Percentiles rank a stretch among this genome's conserved stretches.
phyloP scores from a whole-genome alignment of 1,140 invertebrate species.

The Colletes latitarsis region DNA sequence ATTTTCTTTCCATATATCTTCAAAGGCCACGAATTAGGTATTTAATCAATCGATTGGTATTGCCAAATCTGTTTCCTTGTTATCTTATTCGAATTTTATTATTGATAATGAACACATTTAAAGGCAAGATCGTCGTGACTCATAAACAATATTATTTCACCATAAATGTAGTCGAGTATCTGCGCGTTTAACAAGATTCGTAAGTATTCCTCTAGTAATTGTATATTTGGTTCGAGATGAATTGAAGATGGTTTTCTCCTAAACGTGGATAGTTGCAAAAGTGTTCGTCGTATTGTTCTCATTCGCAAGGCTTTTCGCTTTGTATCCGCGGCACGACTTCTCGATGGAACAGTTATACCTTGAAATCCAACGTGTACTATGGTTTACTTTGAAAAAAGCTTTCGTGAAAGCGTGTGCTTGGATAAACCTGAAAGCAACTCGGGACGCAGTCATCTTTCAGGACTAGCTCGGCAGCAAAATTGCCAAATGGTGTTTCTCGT shows the following conservation, averaged over 20 bases:
- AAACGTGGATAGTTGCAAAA: neutral
- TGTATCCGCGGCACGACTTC: neutral
- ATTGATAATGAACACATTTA: too few relatives aligned
- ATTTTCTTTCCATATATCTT: too few relatives aligned
- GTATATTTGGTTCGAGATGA: neutral
- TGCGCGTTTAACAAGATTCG: too few relatives aligned
- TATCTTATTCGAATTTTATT: too few relatives aligned
- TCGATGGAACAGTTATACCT: conserved; percentile 1
- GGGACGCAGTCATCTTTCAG: conserved; percentile 54
- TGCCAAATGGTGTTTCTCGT: conserved; percentile 50
- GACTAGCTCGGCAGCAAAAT: conserved; percentile 56
- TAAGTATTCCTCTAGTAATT: too few relatives aligned
- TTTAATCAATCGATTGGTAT: neutral
- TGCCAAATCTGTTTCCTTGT: too few relatives aligned
- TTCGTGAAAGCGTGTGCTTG: conserved; percentile 54
- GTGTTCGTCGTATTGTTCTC: neutral
- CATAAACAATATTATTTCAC: too few relatives aligned
- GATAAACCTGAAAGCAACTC: conserved; percentile 53
- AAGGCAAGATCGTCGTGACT: too few relatives aligned
- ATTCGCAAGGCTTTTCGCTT: neutral
- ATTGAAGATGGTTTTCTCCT: neutral
- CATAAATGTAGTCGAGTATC: too few relatives aligned
- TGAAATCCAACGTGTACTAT: conserved; percentile 11
- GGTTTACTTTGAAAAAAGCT: conserved; percentile 44
- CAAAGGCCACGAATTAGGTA: neutral